These are phyloP conservation scores for Meteorus colon DNA, from an alignment of 2,888 invertebrate genomes.

Conservation along the genomic window DNA sequence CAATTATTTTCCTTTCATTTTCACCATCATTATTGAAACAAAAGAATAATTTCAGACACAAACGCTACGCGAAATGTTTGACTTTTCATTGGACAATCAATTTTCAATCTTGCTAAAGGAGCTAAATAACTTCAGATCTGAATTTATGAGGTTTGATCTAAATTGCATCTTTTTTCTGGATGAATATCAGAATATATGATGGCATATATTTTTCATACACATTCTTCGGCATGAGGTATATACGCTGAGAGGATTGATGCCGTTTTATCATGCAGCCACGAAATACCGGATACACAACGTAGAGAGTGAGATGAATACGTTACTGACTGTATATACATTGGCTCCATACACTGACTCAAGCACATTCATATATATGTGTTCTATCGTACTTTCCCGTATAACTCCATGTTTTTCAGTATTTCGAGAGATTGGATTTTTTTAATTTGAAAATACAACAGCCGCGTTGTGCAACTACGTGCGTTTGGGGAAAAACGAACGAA, in stretches of 20 bases:
- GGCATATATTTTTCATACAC: no score
- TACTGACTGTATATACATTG: background rate
- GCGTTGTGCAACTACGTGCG: slow-evolving; percentile 19
- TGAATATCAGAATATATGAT: no score
- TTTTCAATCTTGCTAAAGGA: no score
- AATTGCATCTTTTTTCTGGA: no score
- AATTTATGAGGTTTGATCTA: no score
- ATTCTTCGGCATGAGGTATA: background rate
- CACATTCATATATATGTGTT: slow-evolving; percentile 12
- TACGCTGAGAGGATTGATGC: background rate
- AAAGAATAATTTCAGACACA: no score
- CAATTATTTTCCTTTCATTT: no score
- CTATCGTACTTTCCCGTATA: slow-evolving; percentile 34
- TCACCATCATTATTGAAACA: no score
- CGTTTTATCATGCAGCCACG: slow-evolving; percentile 3
- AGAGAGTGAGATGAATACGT: background rate
- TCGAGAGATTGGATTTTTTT: slow-evolving; percentile 55
- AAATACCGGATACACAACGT: slow-evolving; percentile 8
- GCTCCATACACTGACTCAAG: slow-evolving; percentile 2
- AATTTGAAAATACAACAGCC: slow-evolving; percentile 53
- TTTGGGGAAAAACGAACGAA: slow-evolving; percentile 35
- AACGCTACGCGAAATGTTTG: no score
- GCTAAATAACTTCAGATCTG: no score
- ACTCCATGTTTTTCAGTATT: slow-evolving; percentile 43
- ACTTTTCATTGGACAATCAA: no score